phyloP scores from a whole-genome alignment of 2,797 vertebrate species.

The Cephalopachus bancanus region DNA sequence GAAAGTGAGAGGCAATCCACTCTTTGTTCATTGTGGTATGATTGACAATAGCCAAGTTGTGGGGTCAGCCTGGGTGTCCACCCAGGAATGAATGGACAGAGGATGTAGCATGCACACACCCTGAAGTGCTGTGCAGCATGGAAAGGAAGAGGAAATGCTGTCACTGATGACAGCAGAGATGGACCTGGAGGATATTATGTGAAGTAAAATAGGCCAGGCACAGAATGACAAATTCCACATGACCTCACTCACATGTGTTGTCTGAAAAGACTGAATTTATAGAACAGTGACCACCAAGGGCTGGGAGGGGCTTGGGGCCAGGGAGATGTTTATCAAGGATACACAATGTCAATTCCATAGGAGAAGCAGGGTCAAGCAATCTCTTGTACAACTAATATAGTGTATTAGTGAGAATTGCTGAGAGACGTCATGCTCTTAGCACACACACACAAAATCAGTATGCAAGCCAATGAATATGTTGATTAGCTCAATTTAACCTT shows the following conservation, averaged over 20 bases:
- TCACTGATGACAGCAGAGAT: not conserved
- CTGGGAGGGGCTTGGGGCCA: not conserved
- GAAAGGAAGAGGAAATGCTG: not conserved
- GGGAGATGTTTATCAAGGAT: not conserved
- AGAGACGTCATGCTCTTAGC: not conserved
- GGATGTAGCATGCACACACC: not conserved
- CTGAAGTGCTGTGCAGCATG: not conserved
- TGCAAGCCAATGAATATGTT: not conserved
- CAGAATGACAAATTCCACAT: not conserved
- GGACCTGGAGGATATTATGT: not conserved
- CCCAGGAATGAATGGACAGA: not conserved
- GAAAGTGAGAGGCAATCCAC: not conserved
- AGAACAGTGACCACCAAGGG: not conserved
- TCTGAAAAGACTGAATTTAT: not conserved
- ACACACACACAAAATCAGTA: too few relatives aligned
- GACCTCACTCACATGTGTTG: not conserved
- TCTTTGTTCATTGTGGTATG: not conserved
- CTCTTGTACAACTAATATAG: not conserved
- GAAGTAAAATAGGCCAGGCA: not conserved
- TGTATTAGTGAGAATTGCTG: not conserved
- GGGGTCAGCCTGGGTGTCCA: not conserved
- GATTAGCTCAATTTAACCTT: not conserved
- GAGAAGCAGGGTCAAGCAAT: not conserved
- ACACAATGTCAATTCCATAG: not conserved
- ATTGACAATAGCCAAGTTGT: not conserved